Evolutionary conservation across 2,888 invertebrate species (phyloP).

Genomic region (Linnaemya tessellans): DNA sequence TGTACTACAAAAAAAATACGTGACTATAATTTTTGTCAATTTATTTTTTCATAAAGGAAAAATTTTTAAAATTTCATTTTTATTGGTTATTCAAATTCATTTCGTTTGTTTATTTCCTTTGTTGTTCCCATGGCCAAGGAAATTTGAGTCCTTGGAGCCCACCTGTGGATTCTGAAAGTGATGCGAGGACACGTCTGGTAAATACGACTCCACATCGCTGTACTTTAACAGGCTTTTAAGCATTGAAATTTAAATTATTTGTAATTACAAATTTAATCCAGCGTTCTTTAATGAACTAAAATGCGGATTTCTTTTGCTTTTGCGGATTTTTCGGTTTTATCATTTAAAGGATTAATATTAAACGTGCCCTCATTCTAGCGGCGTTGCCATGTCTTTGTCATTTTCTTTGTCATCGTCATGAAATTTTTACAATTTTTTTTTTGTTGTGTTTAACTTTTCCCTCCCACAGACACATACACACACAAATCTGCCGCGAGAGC

Average conservation of each 20-base stretch:
- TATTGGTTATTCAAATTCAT: no score
- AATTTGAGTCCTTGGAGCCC: no score
- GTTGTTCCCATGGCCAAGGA: no score
- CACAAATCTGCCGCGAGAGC: slow-evolving; percentile 12
- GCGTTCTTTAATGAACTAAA: neutral
- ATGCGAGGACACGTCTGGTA: no score
- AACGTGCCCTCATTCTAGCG: slow-evolving; percentile 17
- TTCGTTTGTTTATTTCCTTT: no score
- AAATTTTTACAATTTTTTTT: slow-evolving; percentile 1
- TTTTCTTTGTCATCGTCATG: slow-evolving; percentile 21
- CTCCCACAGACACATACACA: neutral
- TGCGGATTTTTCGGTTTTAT: neutral
- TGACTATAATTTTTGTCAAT: no score
- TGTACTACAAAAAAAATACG: no score
- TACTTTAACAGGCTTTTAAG: no score
- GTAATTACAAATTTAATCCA: neutral
- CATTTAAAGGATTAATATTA: slow-evolving; percentile 18
- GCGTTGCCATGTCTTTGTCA: slow-evolving; percentile 37
- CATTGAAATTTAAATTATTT: neutral
- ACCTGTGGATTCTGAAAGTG: no score
- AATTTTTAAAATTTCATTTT: no score
- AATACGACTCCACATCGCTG: no score
- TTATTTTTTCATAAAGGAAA: no score
- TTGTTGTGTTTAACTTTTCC: neutral
- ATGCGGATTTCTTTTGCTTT: neutral